Percentiles rank a stretch among this genome's conserved stretches.
These are phyloP conservation scores for Eristalis arbustorum DNA, from an alignment of 2,888 invertebrate genomes.

Conservation along the genomic window DNA sequence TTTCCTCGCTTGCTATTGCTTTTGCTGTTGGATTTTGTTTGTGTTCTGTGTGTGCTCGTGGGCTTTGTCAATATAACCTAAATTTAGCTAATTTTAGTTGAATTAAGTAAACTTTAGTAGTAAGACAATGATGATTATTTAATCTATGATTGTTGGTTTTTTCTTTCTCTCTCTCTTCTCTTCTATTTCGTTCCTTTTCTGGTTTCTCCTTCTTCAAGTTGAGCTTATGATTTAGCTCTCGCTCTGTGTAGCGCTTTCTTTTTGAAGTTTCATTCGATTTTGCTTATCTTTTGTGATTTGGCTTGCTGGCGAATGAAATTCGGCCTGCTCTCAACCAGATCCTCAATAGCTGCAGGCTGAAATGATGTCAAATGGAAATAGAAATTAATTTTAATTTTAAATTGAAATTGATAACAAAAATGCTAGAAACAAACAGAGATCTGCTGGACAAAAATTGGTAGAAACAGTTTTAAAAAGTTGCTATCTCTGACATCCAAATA, in stretches of 20 bases:
- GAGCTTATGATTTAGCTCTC: background rate
- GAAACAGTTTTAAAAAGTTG: no score
- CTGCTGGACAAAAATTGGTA: background rate
- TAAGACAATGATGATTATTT: conserved; percentile 40
- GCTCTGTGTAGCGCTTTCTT: background rate
- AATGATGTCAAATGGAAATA: no score
- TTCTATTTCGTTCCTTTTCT: background rate
- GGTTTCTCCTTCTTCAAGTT: background rate
- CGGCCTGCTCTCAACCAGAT: conserved; percentile 67
- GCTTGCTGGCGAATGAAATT: conserved; percentile 63
- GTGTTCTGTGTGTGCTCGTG: conserved; percentile 7
- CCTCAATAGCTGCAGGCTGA: conserved; percentile 60
- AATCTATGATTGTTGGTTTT: conserved; percentile 48
- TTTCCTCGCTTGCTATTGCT: conserved; percentile 32
- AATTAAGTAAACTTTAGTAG: conserved; percentile 55
- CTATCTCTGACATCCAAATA: no score
- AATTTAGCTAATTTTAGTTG: conserved; percentile 61
- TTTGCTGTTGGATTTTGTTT: conserved; percentile 10
- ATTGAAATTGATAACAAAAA: no score
- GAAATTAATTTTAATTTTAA: background rate
- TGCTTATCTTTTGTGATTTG: conserved; percentile 64
- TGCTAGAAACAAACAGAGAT: no score
- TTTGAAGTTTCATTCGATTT: background rate
- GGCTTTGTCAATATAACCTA: conserved; percentile 55
- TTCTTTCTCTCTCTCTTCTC: background rate